phyloP scores from a whole-genome alignment of 2,113 vertebrate genomes.

The Bombycilla garrulus region DNA sequence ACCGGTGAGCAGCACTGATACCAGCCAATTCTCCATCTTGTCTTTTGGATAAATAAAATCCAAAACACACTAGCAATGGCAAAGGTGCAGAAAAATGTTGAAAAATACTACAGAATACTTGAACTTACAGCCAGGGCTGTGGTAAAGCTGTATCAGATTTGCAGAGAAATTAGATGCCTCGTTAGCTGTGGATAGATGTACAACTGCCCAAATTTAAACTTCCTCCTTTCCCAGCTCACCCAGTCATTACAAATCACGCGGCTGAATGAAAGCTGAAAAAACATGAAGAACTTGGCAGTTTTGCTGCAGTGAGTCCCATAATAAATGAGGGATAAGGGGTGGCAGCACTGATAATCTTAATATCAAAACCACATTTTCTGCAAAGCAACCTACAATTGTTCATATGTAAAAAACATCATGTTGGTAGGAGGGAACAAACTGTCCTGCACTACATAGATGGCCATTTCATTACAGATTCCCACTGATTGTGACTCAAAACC shows the following conservation, averaged over 20 bases:
- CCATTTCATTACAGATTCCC: not conserved
- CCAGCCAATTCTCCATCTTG: not conserved
- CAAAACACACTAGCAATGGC: not conserved
- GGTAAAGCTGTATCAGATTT: not conserved
- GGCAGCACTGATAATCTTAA: constrained; percentile 59
- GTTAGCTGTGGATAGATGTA: constrained; percentile 40
- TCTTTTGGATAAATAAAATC: not conserved
- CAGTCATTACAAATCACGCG: constrained; percentile 52
- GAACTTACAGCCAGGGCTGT: not conserved
- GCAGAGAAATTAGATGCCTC: constrained; percentile 42
- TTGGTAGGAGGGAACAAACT: not conserved
- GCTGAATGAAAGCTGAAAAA: constrained; percentile 41
- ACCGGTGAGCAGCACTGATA: not conserved
- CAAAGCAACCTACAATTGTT: constrained; percentile 34
- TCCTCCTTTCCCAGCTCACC: constrained; percentile 41
- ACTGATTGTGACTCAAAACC: not conserved
- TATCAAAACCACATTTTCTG: constrained; percentile 59
- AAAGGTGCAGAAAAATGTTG: not conserved
- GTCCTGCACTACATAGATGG: constrained; percentile 8
- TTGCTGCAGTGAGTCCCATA: constrained; percentile 24
- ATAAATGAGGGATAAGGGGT: constrained; percentile 36
- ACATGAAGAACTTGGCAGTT: not conserved
- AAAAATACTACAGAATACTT: not conserved
- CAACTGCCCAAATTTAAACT: constrained; percentile 63
- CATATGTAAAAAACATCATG: constrained; percentile 39